Evolutionary conservation across 2,113 vertebrate species (phyloP), one percentile per base, ranked within the genome.

Genomic region (Gavia stellata): DNA sequence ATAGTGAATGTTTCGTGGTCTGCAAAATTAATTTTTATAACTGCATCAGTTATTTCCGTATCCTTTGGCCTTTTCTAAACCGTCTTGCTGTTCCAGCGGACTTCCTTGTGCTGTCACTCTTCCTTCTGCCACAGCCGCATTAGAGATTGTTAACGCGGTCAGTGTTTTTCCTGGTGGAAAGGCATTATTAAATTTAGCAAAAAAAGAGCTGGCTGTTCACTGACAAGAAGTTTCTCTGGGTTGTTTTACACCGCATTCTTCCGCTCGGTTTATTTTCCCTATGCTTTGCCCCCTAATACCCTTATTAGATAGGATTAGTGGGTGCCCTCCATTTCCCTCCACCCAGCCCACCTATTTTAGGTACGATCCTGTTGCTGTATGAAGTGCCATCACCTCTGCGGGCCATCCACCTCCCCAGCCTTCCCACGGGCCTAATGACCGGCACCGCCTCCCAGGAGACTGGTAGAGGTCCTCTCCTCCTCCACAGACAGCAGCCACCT

Each of bases 371-470:
- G 31, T 29, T 47, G 52, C 45, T 71, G 45, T 17, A 52, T 9
- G 31, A 83, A 24, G 34, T n/a, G 50, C 63, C 12, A 3, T 40
- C 25, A 31, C 29, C 58, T 63, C 72, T 53, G 58, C 45, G 47
- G 44, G 17, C 24, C 45, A 78, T 17, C 34, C 38, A 26, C 38
- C 36, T 74, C 12, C 12, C 17, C 28, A 63, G 20, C 36, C 42
- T 74, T 62, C 31, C 40, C 28, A 55, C 0, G 0, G 44, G 29
- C 58, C 29, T 26, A 34, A 26, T 3, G 19, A 36, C 42, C 56
- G 28, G 33, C 10, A n/a, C 10, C 1, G 0, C 19, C 42, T 44
- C 18, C 55, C 4, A 16, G 42, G 17, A 71, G 24, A n/a, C 13
- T 3, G 9, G 19, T 4, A 20, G 17, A 59, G 5, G 21, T 25